phyloP scores from a whole-genome alignment of 2,797 vertebrate genomes.

The Sebastiscus tertius region DNA sequence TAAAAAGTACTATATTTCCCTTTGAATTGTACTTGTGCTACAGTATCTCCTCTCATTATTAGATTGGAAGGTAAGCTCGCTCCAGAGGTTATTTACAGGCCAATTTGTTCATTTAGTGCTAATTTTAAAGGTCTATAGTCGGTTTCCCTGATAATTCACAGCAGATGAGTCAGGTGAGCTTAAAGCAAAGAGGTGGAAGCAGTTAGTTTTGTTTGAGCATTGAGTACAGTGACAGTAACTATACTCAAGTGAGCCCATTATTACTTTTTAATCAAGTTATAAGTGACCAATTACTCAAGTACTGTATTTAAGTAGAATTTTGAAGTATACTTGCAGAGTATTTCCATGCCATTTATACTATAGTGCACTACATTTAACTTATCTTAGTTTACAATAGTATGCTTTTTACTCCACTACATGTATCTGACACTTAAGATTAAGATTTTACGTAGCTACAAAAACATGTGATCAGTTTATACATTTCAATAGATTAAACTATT shows the following conservation, averaged over 20 bases:
- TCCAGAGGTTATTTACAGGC: neutral
- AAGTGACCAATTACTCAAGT: neutral
- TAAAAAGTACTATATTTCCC: neutral
- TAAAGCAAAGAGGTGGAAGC: neutral
- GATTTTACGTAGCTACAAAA: neutral
- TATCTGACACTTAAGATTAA: neutral
- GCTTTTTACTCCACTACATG: neutral
- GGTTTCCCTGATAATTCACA: neutral
- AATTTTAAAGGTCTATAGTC: neutral
- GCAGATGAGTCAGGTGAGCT: neutral
- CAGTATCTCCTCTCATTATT: neutral
- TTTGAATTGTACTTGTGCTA: neutral
- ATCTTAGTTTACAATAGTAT: neutral
- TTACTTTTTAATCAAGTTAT: too few relatives aligned
- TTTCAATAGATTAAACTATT: too few relatives aligned
- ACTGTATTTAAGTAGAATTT: neutral
- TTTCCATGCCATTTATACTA: too few relatives aligned
- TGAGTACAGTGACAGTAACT: neutral
- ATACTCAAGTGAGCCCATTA: too few relatives aligned
- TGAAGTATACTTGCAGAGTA: too few relatives aligned
- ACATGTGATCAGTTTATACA: neutral
- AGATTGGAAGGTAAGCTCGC: neutral
- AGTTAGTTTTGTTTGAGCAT: neutral
- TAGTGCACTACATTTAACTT: neutral
- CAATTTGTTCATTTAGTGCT: neutral